Evolutionary conservation across 2,113 vertebrate species (phyloP), one percentile per base, ranked within the genome.

Genomic region (Anoplopoma fimbria): DNA sequence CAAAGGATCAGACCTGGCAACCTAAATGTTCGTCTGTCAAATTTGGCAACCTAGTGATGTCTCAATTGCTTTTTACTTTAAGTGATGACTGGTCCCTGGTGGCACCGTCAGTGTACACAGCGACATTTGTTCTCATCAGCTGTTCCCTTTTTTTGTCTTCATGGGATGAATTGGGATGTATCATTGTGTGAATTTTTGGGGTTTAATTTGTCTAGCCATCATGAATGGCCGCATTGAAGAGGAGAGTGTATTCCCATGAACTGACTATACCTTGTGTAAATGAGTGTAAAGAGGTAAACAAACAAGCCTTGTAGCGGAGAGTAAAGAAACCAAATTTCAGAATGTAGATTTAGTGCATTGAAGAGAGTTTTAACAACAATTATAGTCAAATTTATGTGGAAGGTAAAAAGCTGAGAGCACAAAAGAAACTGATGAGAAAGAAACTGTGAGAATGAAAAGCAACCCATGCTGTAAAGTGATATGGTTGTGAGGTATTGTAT

Each of bases 81-180:
- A 88, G 80, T 69, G 63, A 85, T 70, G 71, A 74, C 81, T 85
- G 84, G 76, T 90, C 90, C 82, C 82, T 75, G 7, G 69, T 81
- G 87, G 72, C 88, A 81, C 36, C 19, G 5, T 77, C 72, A 79
- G n/a, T 4, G 68, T 89, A 90, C 87, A 92, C 84, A 77, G 49
- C 85, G 77, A 80, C 82, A 77, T 77, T 88, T 91, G 87, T 93
- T 92, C 84, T 75, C 89, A 91, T 93, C 88, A 92, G 88, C 85
- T 90, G 90, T 82, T 88, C 69, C 60, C 23, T 33, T 65, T 81
- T 79, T 90, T 73, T 83, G 65, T 87, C 87, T 83, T 83, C 63
- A 49, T 47, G 67, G 90, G 79, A 69, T 89, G 86, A 91, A 91
- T 85, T 85, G 80, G 78, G 76, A 79, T 34, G 31, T 70, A 53